Evolutionary conservation across 1,140 invertebrate species (phyloP), one percentile per base, ranked within the genome.

Genomic region (Tyrophagus putrescentiae): DNA sequence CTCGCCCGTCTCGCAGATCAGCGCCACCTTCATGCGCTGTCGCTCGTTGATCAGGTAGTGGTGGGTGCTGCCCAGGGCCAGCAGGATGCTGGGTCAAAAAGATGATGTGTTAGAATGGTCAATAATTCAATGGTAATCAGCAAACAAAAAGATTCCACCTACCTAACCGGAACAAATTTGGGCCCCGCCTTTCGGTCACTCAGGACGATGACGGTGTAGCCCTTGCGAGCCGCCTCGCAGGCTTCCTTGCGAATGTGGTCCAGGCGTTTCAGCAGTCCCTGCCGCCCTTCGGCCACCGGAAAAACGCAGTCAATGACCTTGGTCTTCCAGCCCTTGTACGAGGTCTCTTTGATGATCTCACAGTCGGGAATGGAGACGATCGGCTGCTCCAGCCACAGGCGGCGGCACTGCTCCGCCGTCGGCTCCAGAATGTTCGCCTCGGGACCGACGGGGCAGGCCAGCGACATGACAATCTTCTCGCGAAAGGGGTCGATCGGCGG

Each of bases 401-500:
- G 80, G 70, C 90, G 85, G 44, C 94, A 91, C 74, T 97, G 92
- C 64, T 84, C 74, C 0, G 84, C 78, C 68, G 81, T 84, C 3
- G 95, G 91, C 66, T 94, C 81, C 60, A 99, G 75, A 60, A 98
- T 86, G 73, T 99, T 98, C 0, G 83, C 83, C 69, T 94, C 91
- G 0, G 95, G 94, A 5, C 80, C 78, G 50, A 80, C 71, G 1
- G 79, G 79, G 67, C 78, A 80, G 13, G 72, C 72, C 69, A 99
- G 75, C 0, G 93, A 96, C 93, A 99, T 99, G 52, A 98, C 93
- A 63, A 98, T 88, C 72, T 89, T 91, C 74, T 99, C 95, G 66
- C 95, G 82, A 78, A 99, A 97, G 36, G 95, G 95, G 79, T 99
- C 95, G 65, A 99, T 98, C 4, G 95, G 94, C n/a, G 95, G 95